Evolutionary conservation across 2,888 invertebrate species (phyloP).

Genomic region (Chrysomela aeneicollis): DNA sequence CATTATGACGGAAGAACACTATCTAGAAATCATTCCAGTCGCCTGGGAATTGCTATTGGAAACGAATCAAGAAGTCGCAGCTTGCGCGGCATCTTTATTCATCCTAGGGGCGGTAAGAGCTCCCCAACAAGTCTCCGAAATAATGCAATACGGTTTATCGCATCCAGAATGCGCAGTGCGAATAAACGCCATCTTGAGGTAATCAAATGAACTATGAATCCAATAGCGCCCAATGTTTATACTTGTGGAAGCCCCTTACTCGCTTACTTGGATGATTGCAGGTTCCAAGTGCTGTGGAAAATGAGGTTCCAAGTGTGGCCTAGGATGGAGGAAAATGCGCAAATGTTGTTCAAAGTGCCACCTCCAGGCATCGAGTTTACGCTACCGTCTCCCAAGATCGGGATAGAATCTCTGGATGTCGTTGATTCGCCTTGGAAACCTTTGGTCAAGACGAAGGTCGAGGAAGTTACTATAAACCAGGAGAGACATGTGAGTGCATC

Average conservation of each 20-base stretch:
- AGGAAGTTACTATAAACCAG: conserved; percentile 98
- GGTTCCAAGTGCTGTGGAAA: conserved; percentile 96
- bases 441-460: conserved; percentile 96
- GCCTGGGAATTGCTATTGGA: conserved; percentile 96
- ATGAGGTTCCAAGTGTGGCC: conserved; percentile 98
- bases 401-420: conserved; percentile 91
- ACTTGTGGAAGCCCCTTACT: neutral
- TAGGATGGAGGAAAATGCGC: conserved; percentile 98
- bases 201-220: conserved; percentile 32
- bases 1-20: conserved; percentile 86
- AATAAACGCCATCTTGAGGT: conserved; percentile 82
- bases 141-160: conserved; percentile 88
- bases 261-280: too few species aligned
- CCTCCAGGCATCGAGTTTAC: conserved; percentile 99
- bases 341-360: conserved; percentile 95
- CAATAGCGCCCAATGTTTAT: neutral
- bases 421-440: conserved; percentile 99
- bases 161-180: conserved; percentile 84
- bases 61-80: conserved; percentile 86
- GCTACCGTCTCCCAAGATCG: conserved; percentile 97
- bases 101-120: conserved; percentile 93
- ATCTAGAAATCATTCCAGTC: conserved; percentile 86
- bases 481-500: conserved; percentile 83
- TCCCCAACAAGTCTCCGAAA: conserved; percentile 86
- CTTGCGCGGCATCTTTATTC: conserved; percentile 87